A percentile compares a stretch with the other conserved stretches of the same genome.
Conservation (phyloP, 2,888 invertebrate genomes). For the Diloba caeruleocephala region DNA sequence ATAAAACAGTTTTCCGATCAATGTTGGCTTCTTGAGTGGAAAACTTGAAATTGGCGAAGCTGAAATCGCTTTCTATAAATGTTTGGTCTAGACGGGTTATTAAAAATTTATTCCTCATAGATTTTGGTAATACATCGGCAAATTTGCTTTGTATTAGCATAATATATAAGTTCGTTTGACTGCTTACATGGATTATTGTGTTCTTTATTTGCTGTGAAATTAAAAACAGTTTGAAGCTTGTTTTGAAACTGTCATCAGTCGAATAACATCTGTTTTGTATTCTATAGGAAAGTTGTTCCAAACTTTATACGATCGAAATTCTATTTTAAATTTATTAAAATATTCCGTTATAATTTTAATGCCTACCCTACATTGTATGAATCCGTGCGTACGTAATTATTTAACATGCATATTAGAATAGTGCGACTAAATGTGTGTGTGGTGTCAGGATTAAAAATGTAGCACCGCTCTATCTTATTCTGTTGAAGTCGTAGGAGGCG, state of each 20-base stretch:
- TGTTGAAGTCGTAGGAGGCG: too few species aligned
- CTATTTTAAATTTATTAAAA: conserved; percentile 21
- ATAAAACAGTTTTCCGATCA: conserved; percentile 78
- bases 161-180: neutral
- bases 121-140: conserved; percentile 70
- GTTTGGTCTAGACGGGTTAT: conserved; percentile 85
- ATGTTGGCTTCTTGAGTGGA: conserved; percentile 72
- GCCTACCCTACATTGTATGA: too few species aligned
- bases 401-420: too few species aligned
- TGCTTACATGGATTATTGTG: conserved; percentile 4
- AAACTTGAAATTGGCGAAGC: conserved; percentile 78
- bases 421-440: too few species aligned
- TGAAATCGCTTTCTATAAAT: conserved; percentile 73
- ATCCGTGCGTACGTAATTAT: too few species aligned
- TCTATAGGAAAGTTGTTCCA: conserved; percentile 1
- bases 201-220: conserved; percentile 5
- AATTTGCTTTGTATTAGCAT: conserved; percentile 41
- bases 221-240: conserved; percentile 11
- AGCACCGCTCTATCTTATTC: too few species aligned
- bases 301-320: neutral
- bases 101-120: conserved; percentile 80
- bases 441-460: too few species aligned
- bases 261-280: conserved; percentile 20
- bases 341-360: conserved; percentile 11
- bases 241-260: conserved; percentile 12